Conservation (phyloP, 35 echinoderm and acorn worm species). For the Apostichopus japonicus region DNA sequence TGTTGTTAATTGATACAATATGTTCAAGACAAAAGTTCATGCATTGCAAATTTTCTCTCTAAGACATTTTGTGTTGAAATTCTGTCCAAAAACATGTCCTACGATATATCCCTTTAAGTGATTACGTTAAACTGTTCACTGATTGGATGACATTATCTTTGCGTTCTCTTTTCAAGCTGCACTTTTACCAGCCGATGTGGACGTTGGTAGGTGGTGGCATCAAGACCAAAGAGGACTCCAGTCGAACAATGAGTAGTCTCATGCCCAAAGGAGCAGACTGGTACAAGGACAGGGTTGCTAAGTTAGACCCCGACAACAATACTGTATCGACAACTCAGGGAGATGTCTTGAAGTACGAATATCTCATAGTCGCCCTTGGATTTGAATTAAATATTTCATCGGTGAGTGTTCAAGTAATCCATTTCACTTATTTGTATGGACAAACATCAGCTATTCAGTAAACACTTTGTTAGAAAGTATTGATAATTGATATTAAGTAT, state of each 20-base stretch:
- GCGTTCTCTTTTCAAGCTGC: conserved; percentile 53
- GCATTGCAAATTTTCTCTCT: too few relatives aligned
- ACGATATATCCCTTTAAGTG: too few relatives aligned
- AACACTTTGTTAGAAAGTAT: too few relatives aligned
- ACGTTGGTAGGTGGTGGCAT: conserved; percentile 95
- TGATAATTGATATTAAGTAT: too few relatives aligned
- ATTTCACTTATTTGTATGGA: too few relatives aligned
- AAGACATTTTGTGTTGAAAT: too few relatives aligned
- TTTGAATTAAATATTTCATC: conserved; percentile 76
- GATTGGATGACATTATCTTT: too few relatives aligned
- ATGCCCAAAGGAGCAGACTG: conserved; percentile 78
- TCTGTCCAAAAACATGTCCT: too few relatives aligned
- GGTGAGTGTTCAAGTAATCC: conserved; percentile 54
- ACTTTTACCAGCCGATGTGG: conserved; percentile 98
- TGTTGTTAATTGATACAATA: too few relatives aligned
- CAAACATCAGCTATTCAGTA: too few relatives aligned
- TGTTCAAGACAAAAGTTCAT: too few relatives aligned
- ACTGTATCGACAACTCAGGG: conserved; percentile 65
- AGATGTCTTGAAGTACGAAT: conserved; percentile 82
- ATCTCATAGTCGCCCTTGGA: conserved; percentile 91
- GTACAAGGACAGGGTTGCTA: conserved; percentile 70
- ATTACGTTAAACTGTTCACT: too few relatives aligned
- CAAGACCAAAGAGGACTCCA: conserved; percentile 81
- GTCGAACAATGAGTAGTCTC: conserved; percentile 65
- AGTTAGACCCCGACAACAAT: conserved; percentile 95